Conservation (phyloP, 2,797 vertebrate genomes). For the Neostethus bicornis region DNA sequence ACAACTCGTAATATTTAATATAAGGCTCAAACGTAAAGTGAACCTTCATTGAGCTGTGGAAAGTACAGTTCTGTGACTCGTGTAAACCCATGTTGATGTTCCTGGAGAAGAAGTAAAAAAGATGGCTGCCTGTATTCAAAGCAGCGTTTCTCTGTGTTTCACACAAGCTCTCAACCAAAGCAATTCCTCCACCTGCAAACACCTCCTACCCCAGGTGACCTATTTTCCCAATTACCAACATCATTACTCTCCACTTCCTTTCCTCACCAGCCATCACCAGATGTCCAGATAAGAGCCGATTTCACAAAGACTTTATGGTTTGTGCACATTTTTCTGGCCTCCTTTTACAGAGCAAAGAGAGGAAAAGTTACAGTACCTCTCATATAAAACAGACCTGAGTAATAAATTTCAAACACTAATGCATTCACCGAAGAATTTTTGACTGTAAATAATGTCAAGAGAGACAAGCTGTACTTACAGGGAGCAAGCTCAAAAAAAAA, state of each 20-base stretch:
- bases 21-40: conserved; percentile 79
- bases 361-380: conserved; percentile 75
- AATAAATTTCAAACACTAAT: conserved; percentile 77
- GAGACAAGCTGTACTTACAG: conserved; percentile 69
- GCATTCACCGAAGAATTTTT: conserved; percentile 70
- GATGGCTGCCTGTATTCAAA: conserved; percentile 78
- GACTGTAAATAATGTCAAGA: conserved; percentile 79
- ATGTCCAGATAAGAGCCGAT: conserved; percentile 59
- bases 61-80: conserved; percentile 63
- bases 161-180: conserved; percentile 72
- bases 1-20: conserved; percentile 82
- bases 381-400: conserved; percentile 69
- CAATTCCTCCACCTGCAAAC: conserved; percentile 78
- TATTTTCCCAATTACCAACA: conserved; percentile 79
- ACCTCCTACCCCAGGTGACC: conserved; percentile 74
- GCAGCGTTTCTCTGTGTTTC: conserved; percentile 76
- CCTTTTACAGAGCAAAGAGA: conserved; percentile 65
- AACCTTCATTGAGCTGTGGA: conserved; percentile 74
- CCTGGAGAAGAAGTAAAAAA: conserved; percentile 85
- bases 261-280: conserved; percentile 57
- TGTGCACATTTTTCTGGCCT: conserved; percentile 68
- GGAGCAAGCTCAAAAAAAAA: conserved; percentile 65
- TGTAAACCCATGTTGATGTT: conserved; percentile 80
- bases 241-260: conserved; percentile 73
- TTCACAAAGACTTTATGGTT: conserved; percentile 64